Conservation (phyloP, 1,140 invertebrate genomes). For the Musca domestica region DNA sequence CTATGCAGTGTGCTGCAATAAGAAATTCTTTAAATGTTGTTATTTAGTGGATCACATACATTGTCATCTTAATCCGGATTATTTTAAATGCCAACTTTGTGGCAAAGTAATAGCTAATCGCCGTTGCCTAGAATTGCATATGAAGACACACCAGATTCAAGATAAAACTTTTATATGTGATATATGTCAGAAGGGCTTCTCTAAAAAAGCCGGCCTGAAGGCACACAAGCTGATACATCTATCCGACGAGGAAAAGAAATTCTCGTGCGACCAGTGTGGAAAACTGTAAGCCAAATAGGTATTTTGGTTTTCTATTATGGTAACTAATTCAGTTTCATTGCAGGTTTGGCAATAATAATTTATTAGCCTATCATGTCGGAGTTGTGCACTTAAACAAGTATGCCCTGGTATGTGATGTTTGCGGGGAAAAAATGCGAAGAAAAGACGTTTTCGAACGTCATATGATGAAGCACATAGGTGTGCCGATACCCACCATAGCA, state of each 20-base stretch:
- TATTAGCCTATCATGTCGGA: slow-evolving; percentile 40
- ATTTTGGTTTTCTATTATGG: background rate
- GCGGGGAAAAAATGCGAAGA: slow-evolving; percentile 41
- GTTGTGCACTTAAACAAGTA: slow-evolving; percentile 43
- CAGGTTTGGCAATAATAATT: slow-evolving; percentile 32
- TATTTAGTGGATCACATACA: background rate
- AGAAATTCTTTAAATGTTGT: background rate
- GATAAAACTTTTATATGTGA: background rate
- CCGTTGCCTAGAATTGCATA: background rate
- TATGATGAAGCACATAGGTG: slow-evolving; percentile 35
- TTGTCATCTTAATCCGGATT: slow-evolving; percentile 1
- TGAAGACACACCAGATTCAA: background rate
- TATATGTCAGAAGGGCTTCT: background rate
- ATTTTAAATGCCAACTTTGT: slow-evolving; percentile 2
- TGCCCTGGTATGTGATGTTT: slow-evolving; percentile 48
- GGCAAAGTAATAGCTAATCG: background rate
- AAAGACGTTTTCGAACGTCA: slow-evolving; percentile 39
- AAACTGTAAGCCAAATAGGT: slow-evolving; percentile 24
- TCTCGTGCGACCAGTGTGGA: slow-evolving; percentile 14
- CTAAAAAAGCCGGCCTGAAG: background rate
- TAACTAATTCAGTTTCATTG: background rate
- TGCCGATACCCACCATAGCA: slow-evolving; percentile 28
- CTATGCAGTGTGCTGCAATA: slow-evolving; percentile 6
- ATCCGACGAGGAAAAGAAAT: slow-evolving; percentile 6
- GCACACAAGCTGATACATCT: slow-evolving; percentile 11